Evolutionary conservation across 1,140 invertebrate genomes (phyloP).

Genomic region (Euschistus heros): DNA sequence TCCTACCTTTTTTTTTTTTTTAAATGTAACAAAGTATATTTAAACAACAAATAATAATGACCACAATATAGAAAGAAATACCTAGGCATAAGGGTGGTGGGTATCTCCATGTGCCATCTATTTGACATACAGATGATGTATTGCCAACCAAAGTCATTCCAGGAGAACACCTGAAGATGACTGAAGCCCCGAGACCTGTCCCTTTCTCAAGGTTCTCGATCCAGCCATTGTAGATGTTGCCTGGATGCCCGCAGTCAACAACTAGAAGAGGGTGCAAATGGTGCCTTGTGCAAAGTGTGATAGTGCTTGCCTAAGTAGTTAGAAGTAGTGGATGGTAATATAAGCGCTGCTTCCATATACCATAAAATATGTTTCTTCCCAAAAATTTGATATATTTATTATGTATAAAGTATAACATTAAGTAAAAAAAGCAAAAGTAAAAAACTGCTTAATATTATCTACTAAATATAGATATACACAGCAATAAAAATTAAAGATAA

Average conservation of each 20-base stretch:
- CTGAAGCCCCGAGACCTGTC: constrained; percentile 77
- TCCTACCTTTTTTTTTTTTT: too few relatives aligned
- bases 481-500: too few relatives aligned
- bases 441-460: too few relatives aligned
- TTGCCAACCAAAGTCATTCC: constrained; percentile 85
- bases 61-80: constrained; percentile 33
- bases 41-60: too few relatives aligned
- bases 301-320: background rate
- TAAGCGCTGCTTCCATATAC: background rate
- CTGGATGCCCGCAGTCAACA: constrained; percentile 88
- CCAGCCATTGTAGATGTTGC: constrained; percentile 87
- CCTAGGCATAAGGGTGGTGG: constrained; percentile 75
- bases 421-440: too few relatives aligned
- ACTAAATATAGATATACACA: too few relatives aligned
- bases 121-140: constrained; percentile 80
- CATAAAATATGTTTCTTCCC: too few relatives aligned
- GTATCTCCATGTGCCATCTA: constrained; percentile 87
- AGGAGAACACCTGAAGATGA: constrained; percentile 88
- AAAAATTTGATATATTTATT: too few relatives aligned
- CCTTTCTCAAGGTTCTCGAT: constrained; percentile 83
- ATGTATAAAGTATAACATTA: too few relatives aligned
- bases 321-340: constrained; percentile 1
- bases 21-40: too few relatives aligned
- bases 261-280: constrained; percentile 43
- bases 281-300: constrained; percentile 17